These are phyloP conservation scores for Sterrhoptilus dennistouni DNA, from an alignment of 2,113 vertebrate genomes.

Conservation along the genomic window DNA sequence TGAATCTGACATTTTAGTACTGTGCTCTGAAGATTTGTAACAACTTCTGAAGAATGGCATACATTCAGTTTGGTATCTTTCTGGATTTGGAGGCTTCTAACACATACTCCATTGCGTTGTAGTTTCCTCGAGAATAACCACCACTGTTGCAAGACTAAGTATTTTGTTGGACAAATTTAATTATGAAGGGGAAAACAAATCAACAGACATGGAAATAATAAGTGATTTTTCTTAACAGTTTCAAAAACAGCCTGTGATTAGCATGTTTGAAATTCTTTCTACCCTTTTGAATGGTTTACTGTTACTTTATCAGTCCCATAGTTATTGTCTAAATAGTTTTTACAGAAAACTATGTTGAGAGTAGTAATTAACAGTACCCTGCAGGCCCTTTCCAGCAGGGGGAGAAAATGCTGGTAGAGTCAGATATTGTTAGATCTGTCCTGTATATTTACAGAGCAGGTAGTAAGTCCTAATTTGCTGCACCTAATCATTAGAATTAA, in stretches of 20 bases:
- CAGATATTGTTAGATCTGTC: not conserved
- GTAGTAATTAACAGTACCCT: not conserved
- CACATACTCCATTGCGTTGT: not conserved
- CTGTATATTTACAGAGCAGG: not conserved
- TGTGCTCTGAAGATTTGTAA: conserved; percentile 39
- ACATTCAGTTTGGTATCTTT: not conserved
- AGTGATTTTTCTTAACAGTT: not conserved
- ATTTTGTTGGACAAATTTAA: not conserved
- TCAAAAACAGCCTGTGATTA: not conserved
- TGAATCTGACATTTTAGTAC: not conserved
- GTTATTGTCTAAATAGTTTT: not conserved
- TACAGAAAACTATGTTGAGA: not conserved
- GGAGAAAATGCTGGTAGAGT: not conserved
- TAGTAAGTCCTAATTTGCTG: not conserved
- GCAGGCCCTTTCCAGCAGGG: conserved; percentile 28
- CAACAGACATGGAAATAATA: not conserved
- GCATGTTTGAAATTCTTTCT: not conserved
- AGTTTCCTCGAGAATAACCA: not conserved
- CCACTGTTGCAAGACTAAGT: not conserved
- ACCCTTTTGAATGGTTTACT: not conserved
- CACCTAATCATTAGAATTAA: not conserved
- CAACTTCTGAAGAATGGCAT: not conserved
- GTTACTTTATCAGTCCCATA: not conserved
- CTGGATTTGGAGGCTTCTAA: not conserved
- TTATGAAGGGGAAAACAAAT: not conserved